phyloP scores from a whole-genome alignment of 2,888 invertebrate species.

The Euzophera pinguis region DNA sequence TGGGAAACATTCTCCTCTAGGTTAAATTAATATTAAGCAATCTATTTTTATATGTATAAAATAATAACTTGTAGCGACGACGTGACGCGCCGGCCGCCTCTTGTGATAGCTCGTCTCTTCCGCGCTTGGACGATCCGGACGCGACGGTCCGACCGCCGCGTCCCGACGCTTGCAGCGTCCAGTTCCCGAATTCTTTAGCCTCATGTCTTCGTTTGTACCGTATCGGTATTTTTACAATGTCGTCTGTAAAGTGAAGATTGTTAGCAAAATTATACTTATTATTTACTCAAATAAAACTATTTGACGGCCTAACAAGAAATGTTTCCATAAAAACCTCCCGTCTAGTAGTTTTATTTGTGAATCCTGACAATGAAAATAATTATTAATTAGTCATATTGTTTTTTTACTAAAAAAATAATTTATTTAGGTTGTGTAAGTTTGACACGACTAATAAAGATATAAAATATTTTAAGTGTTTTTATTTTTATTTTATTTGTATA shows the following conservation, averaged over 20 bases:
- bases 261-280: background rate
- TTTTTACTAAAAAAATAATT: constrained; percentile 22
- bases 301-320: background rate
- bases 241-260: background rate
- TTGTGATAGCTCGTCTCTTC: constrained; percentile 9
- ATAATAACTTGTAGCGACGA: constrained; percentile 14
- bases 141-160: background rate
- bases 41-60: constrained; percentile 71
- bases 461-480: constrained; percentile 11
- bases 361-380: background rate
- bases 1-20: constrained; percentile 58
- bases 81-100: constrained; percentile 13
- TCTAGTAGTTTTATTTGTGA: background rate
- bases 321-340: background rate
- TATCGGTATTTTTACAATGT: constrained; percentile 14
- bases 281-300: background rate
- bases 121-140: background rate
- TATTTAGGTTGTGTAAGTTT: constrained; percentile 55
- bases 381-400: background rate
- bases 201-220: background rate
- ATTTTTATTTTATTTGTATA: background rate
- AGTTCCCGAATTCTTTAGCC: background rate
- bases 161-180: background rate
- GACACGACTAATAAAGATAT: constrained; percentile 55
- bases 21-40: constrained; percentile 49